Conservation (phyloP, 2,888 invertebrate species). For the Dynastes hyllus region DNA sequence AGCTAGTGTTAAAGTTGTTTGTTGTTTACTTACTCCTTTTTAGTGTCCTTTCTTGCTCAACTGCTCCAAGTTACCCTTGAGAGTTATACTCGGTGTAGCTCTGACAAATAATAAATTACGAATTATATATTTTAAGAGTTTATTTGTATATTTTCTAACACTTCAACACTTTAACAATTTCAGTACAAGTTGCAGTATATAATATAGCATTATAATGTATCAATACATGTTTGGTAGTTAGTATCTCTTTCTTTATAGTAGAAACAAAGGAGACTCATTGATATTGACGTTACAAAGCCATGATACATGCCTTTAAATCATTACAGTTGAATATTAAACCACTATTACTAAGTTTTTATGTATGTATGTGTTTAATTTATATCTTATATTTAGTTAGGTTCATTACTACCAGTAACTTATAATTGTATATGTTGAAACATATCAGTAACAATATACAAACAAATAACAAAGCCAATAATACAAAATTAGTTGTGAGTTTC, state of each 20-base stretch:
- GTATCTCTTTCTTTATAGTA: neutral
- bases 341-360: slow-evolving; percentile 12
- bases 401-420: neutral
- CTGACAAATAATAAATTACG: no score
- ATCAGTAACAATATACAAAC: neutral
- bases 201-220: slow-evolving; percentile 60
- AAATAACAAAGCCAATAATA: neutral
- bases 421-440: neutral
- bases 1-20: no score
- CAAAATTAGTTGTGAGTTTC: no score
- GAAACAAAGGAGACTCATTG: neutral
- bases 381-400: neutral
- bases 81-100: no score
- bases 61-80: no score
- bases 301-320: slow-evolving; percentile 9
- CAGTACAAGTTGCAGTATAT: slow-evolving; percentile 59
- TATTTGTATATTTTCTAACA: slow-evolving; percentile 38
- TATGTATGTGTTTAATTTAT: neutral
- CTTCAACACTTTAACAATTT: slow-evolving; percentile 58
- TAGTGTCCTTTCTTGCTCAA: no score
- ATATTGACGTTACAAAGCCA: slow-evolving; percentile 24
- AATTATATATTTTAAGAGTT: slow-evolving; percentile 7
- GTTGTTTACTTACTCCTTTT: no score
- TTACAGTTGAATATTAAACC: slow-evolving; percentile 1
- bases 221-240: slow-evolving; percentile 38